Evolutionary conservation across 2,113 vertebrate genomes (phyloP), one percentile per base, ranked within the genome.

Genomic region (Stigmatopora argus): DNA sequence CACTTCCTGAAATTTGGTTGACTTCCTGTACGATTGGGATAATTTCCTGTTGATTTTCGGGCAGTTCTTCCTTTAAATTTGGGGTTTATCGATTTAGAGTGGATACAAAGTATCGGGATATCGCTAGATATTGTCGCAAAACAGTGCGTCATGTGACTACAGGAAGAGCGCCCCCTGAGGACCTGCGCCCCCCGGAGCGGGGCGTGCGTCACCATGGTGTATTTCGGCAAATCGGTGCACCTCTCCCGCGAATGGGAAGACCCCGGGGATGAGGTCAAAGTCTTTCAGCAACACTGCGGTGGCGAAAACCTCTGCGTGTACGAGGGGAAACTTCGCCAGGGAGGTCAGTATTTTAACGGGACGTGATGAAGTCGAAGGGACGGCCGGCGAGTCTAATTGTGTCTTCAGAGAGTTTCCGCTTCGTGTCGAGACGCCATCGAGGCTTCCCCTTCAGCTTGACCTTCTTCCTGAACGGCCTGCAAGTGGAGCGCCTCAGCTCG

Each of bases 391-490:
- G 38, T 13, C 44, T 1, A 19, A 51, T 47, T 67, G n/a, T 6
- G 10, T 0, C 69, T 78, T 14, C 89, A 99, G 97, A 97, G 58
- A 87, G 77, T 0, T 98, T 98, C 81, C 93, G 92, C 84, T 95
- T 99, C 11, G 49, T 88, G 74, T 99, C 96, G 6, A 92, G 87
- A 59, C 89, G 97, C 12, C 95, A 98, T 81, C 78, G 86, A 0
- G 95, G 96, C 2, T 99, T 94, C 75, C 96, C 97, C 0, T 99
- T 99, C 90, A 98, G 97, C 82, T 89, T 99, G 83, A 98, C 95
- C 13, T 96, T 98, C 82, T 96, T 88, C 74, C 84, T 98, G 75
- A 96, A 96, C 0, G 94, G 94, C 34, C 86, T 98, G 1, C 94
- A 94, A 77, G 92, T 94, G 52, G 93, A 95, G 74, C 90, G 97